Evolutionary conservation across 2,888 invertebrate genomes (phyloP), one percentile per base, ranked within the genome.

Genomic region (Sipha maydis): DNA sequence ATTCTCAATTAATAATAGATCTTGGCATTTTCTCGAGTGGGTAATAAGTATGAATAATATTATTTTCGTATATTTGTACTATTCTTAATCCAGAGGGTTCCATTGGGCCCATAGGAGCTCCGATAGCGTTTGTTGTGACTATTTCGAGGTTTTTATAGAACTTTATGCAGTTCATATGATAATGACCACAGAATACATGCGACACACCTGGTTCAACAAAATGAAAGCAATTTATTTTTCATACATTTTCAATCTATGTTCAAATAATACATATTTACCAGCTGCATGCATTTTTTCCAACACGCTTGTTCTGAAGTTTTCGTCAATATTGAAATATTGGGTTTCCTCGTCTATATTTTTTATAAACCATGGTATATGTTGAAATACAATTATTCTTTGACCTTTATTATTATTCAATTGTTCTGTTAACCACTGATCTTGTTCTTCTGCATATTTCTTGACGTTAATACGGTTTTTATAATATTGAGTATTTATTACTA

Each of bases 401-500:
- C 90, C 90, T 21, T 83, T 80, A 83, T 90, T 90, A 54, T 90
- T 89, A 54, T 89, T 89, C n/a, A 93, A 91, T 88, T 92, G 91
- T 48, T 90, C 89, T 34, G 92, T 92, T 71, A 93, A 90, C 92
- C 93, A 93, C 2, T 89, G 69, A 41, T 92, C 91, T 89, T 93
- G 93, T 48, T 91, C 91, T 82, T 90, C 89, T 14, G 92, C 91
- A 75, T 91, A 90, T 48, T 92, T 91, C 8, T 90, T 90, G 5
- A 92, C 91, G 31, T 83, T 25, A 14, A 21, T 25, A 38, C 34
- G 14, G n/a, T 89, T 82, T 85, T 89, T 90, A 89, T 89, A 91
- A 89, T 91, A 92, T 90, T 93, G 93, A 0, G 93, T 92, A 90
- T 93, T 93, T 3, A 93, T 90, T 4, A 92, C 92, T 56, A 93